A percentile compares a stretch with the other conserved stretches of the same genome.
Conservation (phyloP, 2,113 vertebrate species). For the Malurus melanocephalus region DNA sequence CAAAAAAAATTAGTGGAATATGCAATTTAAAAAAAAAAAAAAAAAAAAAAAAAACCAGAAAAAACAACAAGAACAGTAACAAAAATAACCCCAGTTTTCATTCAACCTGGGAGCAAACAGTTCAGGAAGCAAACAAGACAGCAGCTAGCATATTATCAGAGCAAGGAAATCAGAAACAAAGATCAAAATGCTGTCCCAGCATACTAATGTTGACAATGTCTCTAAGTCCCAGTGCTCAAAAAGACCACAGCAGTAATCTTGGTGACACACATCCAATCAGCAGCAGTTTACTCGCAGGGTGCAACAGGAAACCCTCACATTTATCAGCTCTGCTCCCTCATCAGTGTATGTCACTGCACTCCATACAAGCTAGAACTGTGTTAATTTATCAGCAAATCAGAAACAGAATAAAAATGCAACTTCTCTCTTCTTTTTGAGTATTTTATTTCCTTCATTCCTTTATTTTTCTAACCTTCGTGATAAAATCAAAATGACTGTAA, state of each 20-base stretch:
- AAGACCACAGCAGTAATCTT: slow-evolving; percentile 44
- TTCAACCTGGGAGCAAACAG: not conserved
- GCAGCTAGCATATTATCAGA: slow-evolving; percentile 38
- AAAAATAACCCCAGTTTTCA: not conserved
- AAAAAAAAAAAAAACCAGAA: too few relatives aligned
- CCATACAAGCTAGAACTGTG: not conserved
- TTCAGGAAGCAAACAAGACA: slow-evolving; percentile 30
- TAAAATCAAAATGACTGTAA: not conserved
- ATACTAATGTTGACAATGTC: slow-evolving; percentile 12
- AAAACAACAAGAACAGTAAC: not conserved
- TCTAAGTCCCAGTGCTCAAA: not conserved
- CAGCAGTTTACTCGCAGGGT: slow-evolving; percentile 23
- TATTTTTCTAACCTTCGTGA: not conserved
- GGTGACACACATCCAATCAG: slow-evolving; percentile 21
- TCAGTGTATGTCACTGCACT: slow-evolving; percentile 35
- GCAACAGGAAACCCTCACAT: slow-evolving; percentile 64
- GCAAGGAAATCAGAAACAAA: slow-evolving; percentile 42
- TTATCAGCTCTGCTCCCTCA: slow-evolving; percentile 37
- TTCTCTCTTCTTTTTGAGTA: not conserved
- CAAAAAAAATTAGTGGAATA: not conserved
- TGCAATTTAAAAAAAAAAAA: not conserved
- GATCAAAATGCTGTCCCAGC: slow-evolving; percentile 59
- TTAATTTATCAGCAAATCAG: slow-evolving; percentile 44
- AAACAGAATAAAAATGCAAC: slow-evolving; percentile 26
- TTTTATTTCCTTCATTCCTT: not conserved